Evolutionary conservation across 2,797 vertebrate genomes (phyloP), one percentile per base, ranked within the genome.

Genomic region (Cossypha dichroa): DNA sequence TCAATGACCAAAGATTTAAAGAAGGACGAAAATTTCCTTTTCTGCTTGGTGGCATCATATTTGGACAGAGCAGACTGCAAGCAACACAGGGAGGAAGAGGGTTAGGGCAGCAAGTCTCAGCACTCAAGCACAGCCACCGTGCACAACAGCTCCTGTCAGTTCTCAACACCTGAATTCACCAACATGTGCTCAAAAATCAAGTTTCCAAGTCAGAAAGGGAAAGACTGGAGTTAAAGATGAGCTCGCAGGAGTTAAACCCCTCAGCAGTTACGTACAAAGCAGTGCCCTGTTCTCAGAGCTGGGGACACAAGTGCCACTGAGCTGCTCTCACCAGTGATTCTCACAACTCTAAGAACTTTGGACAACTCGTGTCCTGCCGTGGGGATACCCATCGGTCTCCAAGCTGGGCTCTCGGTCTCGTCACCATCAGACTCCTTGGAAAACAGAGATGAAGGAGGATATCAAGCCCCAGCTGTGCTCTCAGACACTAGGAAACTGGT

Each of bases 1-100:
- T 99, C 99, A 28, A 99, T 99, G 97, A 99, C 99, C 96, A 99
- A 98, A 88, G 99, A 99, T 97, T 99, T 99, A 97, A 99, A 99
- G 98, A 99, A 99, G 80, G 99, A 99, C 38, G 99, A 99, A 94
- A 99, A 99, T 95, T 99, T 99, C 95, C 99, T 98, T 96, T 99
- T 99, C 98, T 99, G 99, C 97, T 99, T 99, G 90, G 99, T 99
- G 96, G 99, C 99, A 98, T 99, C 99, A 38, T 99, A 99, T 97
- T 99, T 99, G 93, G 99, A 99, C 92, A 99, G 98, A 74, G 99
- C 99, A 48, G 99, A 99, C 99, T 99, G 98, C 94, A 97, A 96
- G 94, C 91, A 97, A 88, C 96, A 96, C 67, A 94, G 74, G 97
- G 62, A 92, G 81, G 74, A 94, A 91, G 87, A 95, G 91, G 4